Evolutionary conservation across 1,140 invertebrate species (phyloP).

Genomic region (Cotesia vestalis): DNA sequence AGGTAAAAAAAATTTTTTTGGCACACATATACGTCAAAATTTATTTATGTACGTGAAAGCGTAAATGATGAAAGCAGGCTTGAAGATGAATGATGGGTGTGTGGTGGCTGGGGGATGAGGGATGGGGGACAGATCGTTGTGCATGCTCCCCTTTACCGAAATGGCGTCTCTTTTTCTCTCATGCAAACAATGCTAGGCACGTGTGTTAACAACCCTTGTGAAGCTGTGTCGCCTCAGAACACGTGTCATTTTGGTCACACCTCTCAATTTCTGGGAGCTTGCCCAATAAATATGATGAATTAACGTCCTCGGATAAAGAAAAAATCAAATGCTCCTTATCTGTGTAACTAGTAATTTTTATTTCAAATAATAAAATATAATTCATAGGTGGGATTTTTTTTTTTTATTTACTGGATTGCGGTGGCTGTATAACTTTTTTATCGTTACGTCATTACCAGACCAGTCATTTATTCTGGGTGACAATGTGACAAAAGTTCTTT

Average conservation of each 20-base stretch:
- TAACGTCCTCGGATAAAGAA: not conserved
- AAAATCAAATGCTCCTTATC: not conserved
- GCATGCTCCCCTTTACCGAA: conserved; percentile 30
- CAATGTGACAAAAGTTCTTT: too few relatives aligned
- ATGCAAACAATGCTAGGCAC: conserved; percentile 47
- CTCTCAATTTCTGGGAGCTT: conserved; percentile 46
- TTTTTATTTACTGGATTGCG: too few relatives aligned
- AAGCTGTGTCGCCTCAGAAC: conserved; percentile 45
- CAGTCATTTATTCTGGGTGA: too few relatives aligned
- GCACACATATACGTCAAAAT: too few relatives aligned
- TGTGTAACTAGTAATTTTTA: too few relatives aligned
- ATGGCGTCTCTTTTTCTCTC: conserved; percentile 42
- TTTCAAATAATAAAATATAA: too few relatives aligned
- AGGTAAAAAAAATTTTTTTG: too few relatives aligned
- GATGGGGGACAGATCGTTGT: not conserved
- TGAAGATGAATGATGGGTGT: not conserved
- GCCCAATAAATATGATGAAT: conserved; percentile 12
- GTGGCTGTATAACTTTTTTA: too few relatives aligned
- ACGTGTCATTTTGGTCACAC: conserved; percentile 47
- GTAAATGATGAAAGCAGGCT: too few relatives aligned
- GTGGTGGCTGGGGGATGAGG: not conserved
- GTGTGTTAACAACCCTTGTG: conserved; percentile 47
- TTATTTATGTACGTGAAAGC: too few relatives aligned
- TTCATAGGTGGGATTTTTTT: too few relatives aligned
- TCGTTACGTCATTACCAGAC: too few relatives aligned